These are phyloP conservation scores for Holothuria leucospilota DNA, from an alignment of 53 echinoderm and acorn worm species.

Conservation along the genomic window DNA sequence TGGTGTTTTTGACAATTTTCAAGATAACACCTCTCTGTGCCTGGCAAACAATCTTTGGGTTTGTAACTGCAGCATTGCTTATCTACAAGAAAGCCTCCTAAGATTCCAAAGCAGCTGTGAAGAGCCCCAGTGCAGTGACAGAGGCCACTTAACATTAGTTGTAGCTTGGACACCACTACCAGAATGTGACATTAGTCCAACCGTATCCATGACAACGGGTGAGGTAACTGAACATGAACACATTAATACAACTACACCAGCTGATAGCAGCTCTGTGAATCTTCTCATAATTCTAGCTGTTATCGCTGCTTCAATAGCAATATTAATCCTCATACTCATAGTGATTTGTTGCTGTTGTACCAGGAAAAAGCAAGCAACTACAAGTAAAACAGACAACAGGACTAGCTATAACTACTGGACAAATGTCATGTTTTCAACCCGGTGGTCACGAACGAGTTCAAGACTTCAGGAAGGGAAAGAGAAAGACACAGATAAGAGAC, in stretches of 20 bases:
- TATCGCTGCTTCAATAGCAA: neutral
- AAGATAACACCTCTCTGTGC: neutral
- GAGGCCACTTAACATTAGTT: neutral
- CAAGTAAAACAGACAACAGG: too few relatives aligned
- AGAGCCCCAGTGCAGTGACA: neutral
- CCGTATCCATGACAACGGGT: neutral
- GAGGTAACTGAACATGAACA: neutral
- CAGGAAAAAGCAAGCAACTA: too few relatives aligned
- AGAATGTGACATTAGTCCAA: neutral
- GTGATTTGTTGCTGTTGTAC: neutral
- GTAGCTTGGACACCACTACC: neutral
- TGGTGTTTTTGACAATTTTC: neutral
- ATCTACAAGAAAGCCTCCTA: neutral
- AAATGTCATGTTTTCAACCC: too few relatives aligned
- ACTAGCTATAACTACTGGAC: too few relatives aligned
- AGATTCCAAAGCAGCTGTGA: neutral
- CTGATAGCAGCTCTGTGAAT: too few relatives aligned
- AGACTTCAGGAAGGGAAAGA: neutral
- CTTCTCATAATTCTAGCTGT: too few relatives aligned
- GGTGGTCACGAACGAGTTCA: too few relatives aligned
- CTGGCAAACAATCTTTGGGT: conserved; percentile 19
- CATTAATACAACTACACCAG: too few relatives aligned
- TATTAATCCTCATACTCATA: neutral
- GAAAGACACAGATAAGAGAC: neutral
- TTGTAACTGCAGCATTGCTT: conserved; percentile 1